phyloP scores from a whole-genome alignment of 2,113 vertebrate genomes.

The Danio rerio region DNA sequence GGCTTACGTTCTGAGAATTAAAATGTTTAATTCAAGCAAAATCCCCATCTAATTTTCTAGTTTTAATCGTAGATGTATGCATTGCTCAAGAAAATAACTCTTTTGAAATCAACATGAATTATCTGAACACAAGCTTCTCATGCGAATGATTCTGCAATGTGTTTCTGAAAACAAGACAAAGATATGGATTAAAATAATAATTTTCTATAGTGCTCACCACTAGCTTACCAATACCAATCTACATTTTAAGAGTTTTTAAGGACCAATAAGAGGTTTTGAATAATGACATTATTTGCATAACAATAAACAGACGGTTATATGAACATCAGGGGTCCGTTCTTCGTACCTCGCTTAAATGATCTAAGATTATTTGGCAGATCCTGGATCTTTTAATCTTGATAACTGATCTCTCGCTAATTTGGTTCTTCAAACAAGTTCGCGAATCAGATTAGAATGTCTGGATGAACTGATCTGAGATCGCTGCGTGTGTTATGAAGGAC shows the following conservation, averaged over 20 bases:
- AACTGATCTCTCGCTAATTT: no score
- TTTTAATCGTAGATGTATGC: background rate
- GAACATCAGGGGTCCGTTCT: no score
- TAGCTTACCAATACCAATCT: background rate
- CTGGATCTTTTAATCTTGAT: no score
- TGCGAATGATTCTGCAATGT: background rate
- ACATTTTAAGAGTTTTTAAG: background rate
- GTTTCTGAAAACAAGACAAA: background rate
- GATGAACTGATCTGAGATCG: no score
- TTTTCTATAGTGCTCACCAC: background rate
- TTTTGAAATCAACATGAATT: background rate
- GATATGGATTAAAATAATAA: background rate
- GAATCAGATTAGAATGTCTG: no score
- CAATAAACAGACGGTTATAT: no score
- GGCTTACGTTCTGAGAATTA: background rate
- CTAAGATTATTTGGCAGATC: no score
- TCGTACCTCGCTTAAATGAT: no score
- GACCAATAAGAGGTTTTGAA: background rate
- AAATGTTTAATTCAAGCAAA: background rate
- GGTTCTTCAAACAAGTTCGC: no score
- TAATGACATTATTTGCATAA: background rate
- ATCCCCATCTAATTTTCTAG: background rate
- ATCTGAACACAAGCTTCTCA: background rate
- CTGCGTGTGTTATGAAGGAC: no score
- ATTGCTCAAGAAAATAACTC: background rate